Conservation (phyloP, 1,140 invertebrate species). For the Alviniconcha marisindica region DNA sequence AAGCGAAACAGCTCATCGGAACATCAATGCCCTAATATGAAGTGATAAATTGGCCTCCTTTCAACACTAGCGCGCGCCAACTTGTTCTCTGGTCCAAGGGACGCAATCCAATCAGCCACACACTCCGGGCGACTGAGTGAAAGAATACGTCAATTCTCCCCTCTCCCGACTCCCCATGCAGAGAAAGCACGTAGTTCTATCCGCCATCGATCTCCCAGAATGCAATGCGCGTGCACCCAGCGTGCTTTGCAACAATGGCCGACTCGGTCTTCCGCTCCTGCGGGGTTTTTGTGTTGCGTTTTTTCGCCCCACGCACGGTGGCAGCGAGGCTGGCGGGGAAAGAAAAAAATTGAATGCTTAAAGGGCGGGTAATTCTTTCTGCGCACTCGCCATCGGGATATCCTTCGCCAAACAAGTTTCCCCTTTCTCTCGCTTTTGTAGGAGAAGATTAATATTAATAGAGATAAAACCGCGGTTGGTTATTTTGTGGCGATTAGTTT, state of each 20-base stretch:
- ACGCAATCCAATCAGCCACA: conserved; percentile 17
- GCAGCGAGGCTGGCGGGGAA: background rate
- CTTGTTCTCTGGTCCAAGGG: background rate
- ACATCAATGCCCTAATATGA: conserved; percentile 3
- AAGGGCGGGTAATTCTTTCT: background rate
- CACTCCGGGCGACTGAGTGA: conserved; percentile 6
- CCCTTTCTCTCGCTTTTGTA: background rate
- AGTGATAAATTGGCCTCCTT: conserved; percentile 6
- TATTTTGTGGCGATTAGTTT: no score
- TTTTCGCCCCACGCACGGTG: conserved; percentile 6
- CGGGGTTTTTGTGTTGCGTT: background rate
- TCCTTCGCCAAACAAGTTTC: background rate
- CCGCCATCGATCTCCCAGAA: conserved; percentile 24
- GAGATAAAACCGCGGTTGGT: background rate
- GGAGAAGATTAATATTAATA: background rate
- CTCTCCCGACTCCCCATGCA: background rate
- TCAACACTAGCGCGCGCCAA: background rate
- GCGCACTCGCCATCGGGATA: background rate
- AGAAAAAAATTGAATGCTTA: background rate
- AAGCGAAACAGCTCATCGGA: background rate
- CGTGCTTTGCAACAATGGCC: conserved; percentile 36
- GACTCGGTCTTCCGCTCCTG: background rate
- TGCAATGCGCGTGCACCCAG: conserved; percentile 31
- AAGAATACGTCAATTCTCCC: conserved; percentile 1
- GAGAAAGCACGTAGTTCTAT: background rate